These are phyloP conservation scores for Pristiophorus japonicus DNA, from an alignment of 2,113 vertebrate species.

Conservation along the genomic window DNA sequence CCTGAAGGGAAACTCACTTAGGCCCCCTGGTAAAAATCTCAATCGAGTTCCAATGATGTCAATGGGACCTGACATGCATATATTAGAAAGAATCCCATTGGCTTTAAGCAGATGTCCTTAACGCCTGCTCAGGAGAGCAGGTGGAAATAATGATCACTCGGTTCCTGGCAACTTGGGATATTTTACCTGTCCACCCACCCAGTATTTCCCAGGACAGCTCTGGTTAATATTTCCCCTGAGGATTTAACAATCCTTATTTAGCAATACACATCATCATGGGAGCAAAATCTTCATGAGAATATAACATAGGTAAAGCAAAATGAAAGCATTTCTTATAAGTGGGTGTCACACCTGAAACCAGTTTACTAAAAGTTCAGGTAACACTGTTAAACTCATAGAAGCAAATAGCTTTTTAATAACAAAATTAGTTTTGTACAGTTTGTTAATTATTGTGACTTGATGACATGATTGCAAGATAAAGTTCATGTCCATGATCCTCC, in stretches of 20 bases:
- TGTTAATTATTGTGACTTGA: not conserved
- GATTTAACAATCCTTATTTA: not conserved
- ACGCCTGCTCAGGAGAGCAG: not conserved
- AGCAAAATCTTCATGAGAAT: not conserved
- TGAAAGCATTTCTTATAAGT: not conserved
- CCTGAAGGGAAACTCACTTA: too few species aligned
- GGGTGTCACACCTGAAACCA: not conserved
- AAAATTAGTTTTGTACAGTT: not conserved
- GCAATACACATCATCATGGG: not conserved
- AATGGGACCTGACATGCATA: not conserved
- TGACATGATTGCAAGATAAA: not conserved
- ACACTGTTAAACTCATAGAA: not conserved
- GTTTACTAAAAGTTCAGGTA: not conserved
- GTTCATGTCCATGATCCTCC: not conserved
- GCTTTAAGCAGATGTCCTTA: not conserved
- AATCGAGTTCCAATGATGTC: not conserved
- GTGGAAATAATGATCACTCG: not conserved
- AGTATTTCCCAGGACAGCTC: not conserved
- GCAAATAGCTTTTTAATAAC: not conserved
- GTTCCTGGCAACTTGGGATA: not conserved
- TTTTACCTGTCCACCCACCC: not conserved
- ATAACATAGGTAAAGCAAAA: not conserved
- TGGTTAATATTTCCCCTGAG: not conserved
- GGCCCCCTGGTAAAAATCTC: too few species aligned
- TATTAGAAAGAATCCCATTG: not conserved